Percentiles rank a stretch among this genome's conserved stretches.
phyloP scores from a whole-genome alignment of 2,888 invertebrate genomes.

The Pemphredon lugubris region DNA sequence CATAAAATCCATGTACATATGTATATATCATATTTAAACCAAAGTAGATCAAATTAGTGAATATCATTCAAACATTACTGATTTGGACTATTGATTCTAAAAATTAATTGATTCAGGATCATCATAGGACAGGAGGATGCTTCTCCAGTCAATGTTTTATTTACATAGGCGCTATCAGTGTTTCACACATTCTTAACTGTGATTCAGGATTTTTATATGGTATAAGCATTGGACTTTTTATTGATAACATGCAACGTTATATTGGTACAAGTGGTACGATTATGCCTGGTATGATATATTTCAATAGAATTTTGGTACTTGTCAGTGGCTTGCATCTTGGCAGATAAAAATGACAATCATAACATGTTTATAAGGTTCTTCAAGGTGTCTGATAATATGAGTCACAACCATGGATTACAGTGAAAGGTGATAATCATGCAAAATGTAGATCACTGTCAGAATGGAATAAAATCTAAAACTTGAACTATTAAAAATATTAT shows the following conservation, averaged over 20 bases:
- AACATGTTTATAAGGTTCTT: constrained; percentile 17
- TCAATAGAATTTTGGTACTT: constrained; percentile 40
- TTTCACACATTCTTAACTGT: background rate
- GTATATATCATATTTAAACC: constrained; percentile 16
- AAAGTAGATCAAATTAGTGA: constrained; percentile 7
- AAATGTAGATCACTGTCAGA: constrained; percentile 23
- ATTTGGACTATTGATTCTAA: constrained; percentile 1
- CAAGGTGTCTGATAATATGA: constrained; percentile 18
- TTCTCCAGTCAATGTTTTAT: constrained; percentile 4
- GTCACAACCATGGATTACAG: constrained; percentile 19
- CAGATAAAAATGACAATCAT: constrained; percentile 58
- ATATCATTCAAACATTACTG: background rate
- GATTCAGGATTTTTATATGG: constrained; percentile 1
- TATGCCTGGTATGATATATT: constrained; percentile 38
- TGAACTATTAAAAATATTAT: background rate
- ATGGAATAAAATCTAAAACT: background rate
- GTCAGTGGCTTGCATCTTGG: constrained; percentile 72
- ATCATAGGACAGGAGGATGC: too few relatives aligned
- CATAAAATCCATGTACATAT: constrained; percentile 19
- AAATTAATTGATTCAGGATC: background rate
- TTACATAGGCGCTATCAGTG: constrained; percentile 11
- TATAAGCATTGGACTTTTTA: too few relatives aligned
- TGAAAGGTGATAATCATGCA: constrained; percentile 38
- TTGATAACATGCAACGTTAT: background rate
- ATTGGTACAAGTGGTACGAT: too few relatives aligned